A percentile compares a stretch with the other conserved stretches of the same genome.
Evolutionary conservation across 2,888 invertebrate species (phyloP).

Genomic region (Nemotelus pantherinus): DNA sequence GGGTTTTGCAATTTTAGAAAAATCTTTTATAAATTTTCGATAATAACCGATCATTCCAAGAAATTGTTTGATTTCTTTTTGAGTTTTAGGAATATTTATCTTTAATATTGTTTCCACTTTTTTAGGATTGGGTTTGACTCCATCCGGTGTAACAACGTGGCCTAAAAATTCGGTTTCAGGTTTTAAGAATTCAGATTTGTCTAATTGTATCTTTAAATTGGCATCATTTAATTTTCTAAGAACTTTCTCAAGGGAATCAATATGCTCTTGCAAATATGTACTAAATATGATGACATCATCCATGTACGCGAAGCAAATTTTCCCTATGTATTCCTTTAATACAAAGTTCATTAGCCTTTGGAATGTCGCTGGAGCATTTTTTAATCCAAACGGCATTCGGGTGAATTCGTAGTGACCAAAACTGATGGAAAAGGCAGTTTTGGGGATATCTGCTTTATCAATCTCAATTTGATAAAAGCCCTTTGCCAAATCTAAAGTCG

Average conservation of each 20-base stretch:
- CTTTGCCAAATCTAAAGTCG: conserved; percentile 32
- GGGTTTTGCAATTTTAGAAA: no score
- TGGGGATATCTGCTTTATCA: conserved; percentile 47
- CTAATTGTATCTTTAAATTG: conserved; percentile 22
- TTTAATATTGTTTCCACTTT: background rate
- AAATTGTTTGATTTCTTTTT: no score
- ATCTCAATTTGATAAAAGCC: conserved; percentile 45
- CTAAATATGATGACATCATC: conserved; percentile 30
- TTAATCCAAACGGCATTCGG: conserved; percentile 4
- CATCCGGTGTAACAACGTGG: background rate
- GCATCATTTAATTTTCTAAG: background rate
- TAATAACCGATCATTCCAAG: no score
- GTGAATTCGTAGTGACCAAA: conserved; percentile 55
- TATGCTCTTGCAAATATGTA: conserved; percentile 14
- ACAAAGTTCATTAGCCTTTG: conserved; percentile 48
- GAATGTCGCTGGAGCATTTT: conserved; percentile 52
- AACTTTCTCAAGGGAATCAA: background rate
- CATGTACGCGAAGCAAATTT: conserved; percentile 50
- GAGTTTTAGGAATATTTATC: no score
- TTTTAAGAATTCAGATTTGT: conserved; percentile 18
- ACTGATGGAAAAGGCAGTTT: conserved; percentile 55
- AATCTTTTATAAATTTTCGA: no score
- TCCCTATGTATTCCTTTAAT: conserved; percentile 53
- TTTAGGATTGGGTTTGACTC: conserved; percentile 3
- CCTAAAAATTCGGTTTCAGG: background rate